Conservation (phyloP, 2,888 invertebrate species). For the Osmoderma eremita region DNA sequence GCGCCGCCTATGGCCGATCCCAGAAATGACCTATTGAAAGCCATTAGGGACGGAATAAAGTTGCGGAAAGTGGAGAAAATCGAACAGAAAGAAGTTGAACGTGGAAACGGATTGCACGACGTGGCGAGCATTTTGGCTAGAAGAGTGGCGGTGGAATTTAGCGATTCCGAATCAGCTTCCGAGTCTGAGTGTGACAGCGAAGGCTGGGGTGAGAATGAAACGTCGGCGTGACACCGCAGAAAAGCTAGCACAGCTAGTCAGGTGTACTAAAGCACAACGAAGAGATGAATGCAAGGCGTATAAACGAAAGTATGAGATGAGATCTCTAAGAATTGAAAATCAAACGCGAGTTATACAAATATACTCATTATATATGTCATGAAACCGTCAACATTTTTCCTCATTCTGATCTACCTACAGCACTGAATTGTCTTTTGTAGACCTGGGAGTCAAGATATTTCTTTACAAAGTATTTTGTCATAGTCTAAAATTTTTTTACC, state of each 20-base stretch:
- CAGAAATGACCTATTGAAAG: slow-evolving; percentile 90
- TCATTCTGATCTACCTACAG: no score
- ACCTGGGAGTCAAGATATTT: no score
- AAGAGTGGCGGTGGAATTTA: slow-evolving; percentile 93
- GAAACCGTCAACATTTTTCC: no score
- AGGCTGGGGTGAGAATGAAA: slow-evolving; percentile 85
- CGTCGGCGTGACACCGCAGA: slow-evolving; percentile 73
- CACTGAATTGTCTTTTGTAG: no score
- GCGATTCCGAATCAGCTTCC: slow-evolving; percentile 78
- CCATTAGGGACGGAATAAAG: slow-evolving; percentile 94
- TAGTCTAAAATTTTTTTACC: no score
- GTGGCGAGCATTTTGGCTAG: slow-evolving; percentile 95
- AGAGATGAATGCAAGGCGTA: slow-evolving; percentile 27
- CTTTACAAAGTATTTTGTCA: no score
- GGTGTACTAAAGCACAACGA: slow-evolving; percentile 54
- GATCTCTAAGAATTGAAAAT: slow-evolving; percentile 33
- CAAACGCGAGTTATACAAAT: slow-evolving; percentile 36
- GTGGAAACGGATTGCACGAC: slow-evolving; percentile 84
- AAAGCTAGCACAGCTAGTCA: slow-evolving; percentile 64
- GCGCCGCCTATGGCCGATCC: slow-evolving; percentile 73
- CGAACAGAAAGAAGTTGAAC: slow-evolving; percentile 79
- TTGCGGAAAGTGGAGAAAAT: slow-evolving; percentile 91
- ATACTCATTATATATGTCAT: not conserved
- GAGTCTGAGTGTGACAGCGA: slow-evolving; percentile 90
- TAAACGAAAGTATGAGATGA: slow-evolving; percentile 6